These are phyloP conservation scores for Caracal caracal DNA, from an alignment of 2,113 vertebrate genomes.

Conservation along the genomic window DNA sequence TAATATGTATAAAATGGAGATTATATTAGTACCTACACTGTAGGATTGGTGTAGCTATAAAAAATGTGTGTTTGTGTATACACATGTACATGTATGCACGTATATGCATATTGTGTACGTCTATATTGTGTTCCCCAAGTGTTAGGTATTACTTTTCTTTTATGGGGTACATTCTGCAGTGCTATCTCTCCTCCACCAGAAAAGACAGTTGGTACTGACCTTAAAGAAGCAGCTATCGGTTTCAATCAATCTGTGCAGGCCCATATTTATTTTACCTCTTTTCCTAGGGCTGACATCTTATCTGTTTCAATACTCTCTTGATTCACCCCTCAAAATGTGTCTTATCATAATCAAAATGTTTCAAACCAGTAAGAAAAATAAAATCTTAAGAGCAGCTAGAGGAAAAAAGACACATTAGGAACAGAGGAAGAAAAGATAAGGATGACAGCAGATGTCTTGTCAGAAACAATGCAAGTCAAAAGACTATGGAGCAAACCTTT, in stretches of 20 bases:
- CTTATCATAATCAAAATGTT: conserved; percentile 19
- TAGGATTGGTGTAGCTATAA: background rate
- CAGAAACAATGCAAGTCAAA: background rate
- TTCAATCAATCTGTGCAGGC: background rate
- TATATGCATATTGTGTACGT: too few species aligned
- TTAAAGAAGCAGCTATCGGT: background rate
- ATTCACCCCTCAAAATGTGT: background rate
- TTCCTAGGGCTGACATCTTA: background rate
- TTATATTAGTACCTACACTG: background rate
- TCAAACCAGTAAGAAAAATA: conserved; percentile 24
- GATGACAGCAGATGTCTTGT: background rate
- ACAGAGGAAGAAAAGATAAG: background rate
- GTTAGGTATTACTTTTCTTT: background rate
- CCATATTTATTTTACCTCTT: background rate
- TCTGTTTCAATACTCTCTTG: background rate
- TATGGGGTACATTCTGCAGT: background rate
- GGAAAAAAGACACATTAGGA: background rate
- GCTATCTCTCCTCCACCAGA: background rate
- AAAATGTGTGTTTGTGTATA: background rate
- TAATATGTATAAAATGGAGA: background rate
- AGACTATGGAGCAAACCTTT: background rate
- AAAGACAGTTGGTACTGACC: background rate
- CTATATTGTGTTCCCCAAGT: background rate
- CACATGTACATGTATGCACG: background rate
- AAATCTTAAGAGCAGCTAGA: background rate